Evolutionary conservation across 2,797 vertebrate genomes (phyloP).

Genomic region (Sarcoramphus papa): DNA sequence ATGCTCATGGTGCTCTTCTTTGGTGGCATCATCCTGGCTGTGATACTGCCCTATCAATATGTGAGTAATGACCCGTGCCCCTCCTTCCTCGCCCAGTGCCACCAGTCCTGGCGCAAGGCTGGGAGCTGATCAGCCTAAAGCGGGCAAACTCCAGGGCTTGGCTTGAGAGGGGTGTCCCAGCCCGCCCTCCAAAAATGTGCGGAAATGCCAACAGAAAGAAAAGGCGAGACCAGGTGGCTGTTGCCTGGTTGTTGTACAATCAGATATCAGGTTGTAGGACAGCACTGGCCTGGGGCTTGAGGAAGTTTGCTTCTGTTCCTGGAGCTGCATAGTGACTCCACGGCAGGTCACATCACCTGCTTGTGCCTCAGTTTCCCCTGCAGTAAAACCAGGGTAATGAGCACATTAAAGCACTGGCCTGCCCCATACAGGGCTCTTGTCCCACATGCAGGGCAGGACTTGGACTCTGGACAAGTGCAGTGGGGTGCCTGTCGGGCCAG

Average conservation of each 20-base stretch:
- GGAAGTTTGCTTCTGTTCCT: neutral
- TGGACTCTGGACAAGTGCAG: neutral
- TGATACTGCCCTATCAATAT: constrained; percentile 85
- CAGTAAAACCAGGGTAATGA: neutral
- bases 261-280: neutral
- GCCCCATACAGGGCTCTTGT: neutral
- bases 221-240: neutral
- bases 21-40: constrained; percentile 82
- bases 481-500: neutral
- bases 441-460: neutral
- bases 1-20: constrained; percentile 87
- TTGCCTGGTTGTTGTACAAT: neutral
- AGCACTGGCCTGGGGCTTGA: neutral
- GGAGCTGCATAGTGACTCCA: neutral
- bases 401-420: neutral
- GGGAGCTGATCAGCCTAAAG: neutral
- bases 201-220: neutral
- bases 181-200: neutral
- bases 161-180: neutral
- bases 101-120: neutral
- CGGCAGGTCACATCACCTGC: neutral
- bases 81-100: neutral
- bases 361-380: neutral
- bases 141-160: neutral
- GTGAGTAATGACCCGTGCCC: constrained; percentile 69